Conservation (phyloP, 1,140 invertebrate genomes). For the Maconellicoccus hirsutus region DNA sequence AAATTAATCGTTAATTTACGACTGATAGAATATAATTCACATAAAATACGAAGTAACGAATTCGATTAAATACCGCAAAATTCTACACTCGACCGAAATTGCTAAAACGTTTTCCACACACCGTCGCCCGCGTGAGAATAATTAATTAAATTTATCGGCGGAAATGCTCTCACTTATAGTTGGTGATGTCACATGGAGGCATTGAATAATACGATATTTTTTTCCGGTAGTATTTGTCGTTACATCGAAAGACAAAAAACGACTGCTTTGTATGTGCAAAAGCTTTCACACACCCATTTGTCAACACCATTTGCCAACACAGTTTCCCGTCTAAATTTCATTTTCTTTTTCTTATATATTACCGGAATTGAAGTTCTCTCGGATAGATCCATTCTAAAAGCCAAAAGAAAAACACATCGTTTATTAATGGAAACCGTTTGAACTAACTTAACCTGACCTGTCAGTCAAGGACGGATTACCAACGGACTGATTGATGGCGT, state of each 20-base stretch:
- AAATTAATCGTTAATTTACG: too few relatives aligned
- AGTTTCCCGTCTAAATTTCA: background rate
- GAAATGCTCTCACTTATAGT: background rate
- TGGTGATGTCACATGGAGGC: background rate
- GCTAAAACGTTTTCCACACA: too few relatives aligned
- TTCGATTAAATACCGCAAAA: too few relatives aligned
- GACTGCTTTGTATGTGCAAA: background rate
- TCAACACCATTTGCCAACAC: slow-evolving; percentile 3
- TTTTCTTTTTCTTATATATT: slow-evolving; percentile 6
- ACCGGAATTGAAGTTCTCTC: background rate
- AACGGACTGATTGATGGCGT: background rate
- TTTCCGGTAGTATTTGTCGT: background rate
- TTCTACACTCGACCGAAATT: too few relatives aligned
- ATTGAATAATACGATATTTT: background rate
- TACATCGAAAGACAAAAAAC: background rate
- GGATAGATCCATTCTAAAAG: slow-evolving; percentile 8
- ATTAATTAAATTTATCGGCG: slow-evolving; percentile 1
- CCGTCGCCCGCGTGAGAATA: background rate
- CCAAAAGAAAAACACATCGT: slow-evolving; percentile 8
- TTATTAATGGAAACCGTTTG: slow-evolving; percentile 9
- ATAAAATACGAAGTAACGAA: too few relatives aligned
- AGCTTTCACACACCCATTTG: slow-evolving; percentile 7
- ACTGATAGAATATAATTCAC: too few relatives aligned
- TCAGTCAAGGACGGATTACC: slow-evolving; percentile 7
- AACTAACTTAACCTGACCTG: slow-evolving; percentile 3